Evolutionary conservation across 2,888 invertebrate species (phyloP).

Genomic region (Unio pictorum): DNA sequence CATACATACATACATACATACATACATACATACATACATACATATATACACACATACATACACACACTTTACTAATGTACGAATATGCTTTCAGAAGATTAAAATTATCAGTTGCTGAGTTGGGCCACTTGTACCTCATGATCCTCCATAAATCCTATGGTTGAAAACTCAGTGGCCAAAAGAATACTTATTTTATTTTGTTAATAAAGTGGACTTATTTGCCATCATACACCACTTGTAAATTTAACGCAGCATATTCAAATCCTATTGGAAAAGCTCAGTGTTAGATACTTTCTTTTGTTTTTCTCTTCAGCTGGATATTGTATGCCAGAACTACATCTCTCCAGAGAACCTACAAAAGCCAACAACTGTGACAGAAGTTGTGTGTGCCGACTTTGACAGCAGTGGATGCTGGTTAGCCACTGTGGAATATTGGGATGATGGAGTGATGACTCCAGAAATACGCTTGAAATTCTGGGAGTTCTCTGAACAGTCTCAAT

Average conservation of each 20-base stretch:
- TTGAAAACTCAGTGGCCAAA: too few relatives aligned
- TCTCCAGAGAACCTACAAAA: conserved; percentile 77
- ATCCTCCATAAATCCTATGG: too few relatives aligned
- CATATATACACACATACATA: too few relatives aligned
- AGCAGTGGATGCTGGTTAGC: conserved; percentile 82
- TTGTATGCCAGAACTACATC: conserved; percentile 81
- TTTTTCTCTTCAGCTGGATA: conserved; percentile 73
- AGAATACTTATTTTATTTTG: too few relatives aligned
- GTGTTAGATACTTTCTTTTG: not conserved
- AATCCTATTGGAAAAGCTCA: not conserved
- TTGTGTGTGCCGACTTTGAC: conserved; percentile 80
- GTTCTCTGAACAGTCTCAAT: conserved; percentile 77
- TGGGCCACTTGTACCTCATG: too few relatives aligned
- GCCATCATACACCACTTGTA: not conserved
- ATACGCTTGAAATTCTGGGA: conserved; percentile 84
- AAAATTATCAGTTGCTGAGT: too few relatives aligned
- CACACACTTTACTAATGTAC: too few relatives aligned
- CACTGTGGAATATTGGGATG: conserved; percentile 76
- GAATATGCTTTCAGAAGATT: too few relatives aligned
- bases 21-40: too few relatives aligned
- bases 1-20: too few relatives aligned
- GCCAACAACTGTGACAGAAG: conserved; percentile 77
- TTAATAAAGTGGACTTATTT: not conserved
- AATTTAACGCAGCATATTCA: not conserved
- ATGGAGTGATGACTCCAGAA: conserved; percentile 77